A percentile compares a stretch with the other conserved stretches of the same genome.
Evolutionary conservation across 2,113 vertebrate genomes (phyloP).

Genomic region (Odobenus rosmarus): DNA sequence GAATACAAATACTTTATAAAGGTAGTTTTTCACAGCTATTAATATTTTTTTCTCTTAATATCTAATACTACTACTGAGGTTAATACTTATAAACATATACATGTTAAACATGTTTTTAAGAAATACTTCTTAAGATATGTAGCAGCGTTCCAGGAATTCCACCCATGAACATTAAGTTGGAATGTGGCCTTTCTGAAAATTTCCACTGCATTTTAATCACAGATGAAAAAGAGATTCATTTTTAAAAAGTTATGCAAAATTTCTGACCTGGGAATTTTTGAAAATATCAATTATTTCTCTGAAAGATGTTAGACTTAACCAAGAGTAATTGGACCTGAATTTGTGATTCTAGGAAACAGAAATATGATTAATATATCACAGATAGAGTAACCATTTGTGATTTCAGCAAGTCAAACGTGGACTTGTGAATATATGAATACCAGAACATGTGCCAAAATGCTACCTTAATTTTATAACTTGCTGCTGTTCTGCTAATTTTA

Average conservation of each 20-base stretch:
- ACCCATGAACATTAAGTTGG: neutral
- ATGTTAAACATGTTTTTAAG: neutral
- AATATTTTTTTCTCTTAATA: conserved; percentile 2
- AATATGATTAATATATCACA: neutral
- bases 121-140: conserved; percentile 13
- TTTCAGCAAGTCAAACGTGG: conserved; percentile 14
- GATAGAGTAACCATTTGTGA: neutral
- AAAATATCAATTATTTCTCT: conserved; percentile 52
- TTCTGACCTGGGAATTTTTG: conserved; percentile 34
- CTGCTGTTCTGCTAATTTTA: conserved; percentile 55
- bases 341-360: conserved; percentile 50
- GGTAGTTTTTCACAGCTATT: neutral
- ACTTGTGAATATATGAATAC: conserved; percentile 1
- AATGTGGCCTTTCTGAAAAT: conserved; percentile 49
- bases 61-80: conserved; percentile 5
- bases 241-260: conserved; percentile 50
- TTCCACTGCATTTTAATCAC: neutral
- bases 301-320: conserved; percentile 17
- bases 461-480: conserved; percentile 28
- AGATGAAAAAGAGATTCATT: conserved; percentile 35
- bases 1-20: neutral
- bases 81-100: conserved; percentile 44
- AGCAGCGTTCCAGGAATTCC: conserved; percentile 47
- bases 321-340: neutral
- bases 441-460: neutral